Conservation (phyloP, 2,888 invertebrate genomes). For the Lasioglossum figueresi region DNA sequence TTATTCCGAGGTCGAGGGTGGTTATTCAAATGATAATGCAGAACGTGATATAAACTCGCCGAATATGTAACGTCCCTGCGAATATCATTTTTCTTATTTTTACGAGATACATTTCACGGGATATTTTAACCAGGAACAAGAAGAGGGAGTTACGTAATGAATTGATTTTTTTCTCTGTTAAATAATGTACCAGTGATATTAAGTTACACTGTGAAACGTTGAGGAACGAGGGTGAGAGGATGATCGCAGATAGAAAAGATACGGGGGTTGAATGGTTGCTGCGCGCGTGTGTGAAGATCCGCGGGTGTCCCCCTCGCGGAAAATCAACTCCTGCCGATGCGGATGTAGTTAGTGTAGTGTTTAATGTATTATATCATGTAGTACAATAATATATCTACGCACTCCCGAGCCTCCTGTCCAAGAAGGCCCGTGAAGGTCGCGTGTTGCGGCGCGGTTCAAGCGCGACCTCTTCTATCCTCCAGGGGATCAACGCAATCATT, state of each 20-base stretch:
- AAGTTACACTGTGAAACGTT: not conserved
- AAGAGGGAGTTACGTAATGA: not conserved
- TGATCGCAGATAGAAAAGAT: not conserved
- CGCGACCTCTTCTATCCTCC: not conserved
- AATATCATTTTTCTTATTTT: too few relatives aligned
- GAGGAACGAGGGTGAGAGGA: not conserved
- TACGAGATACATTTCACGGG: too few relatives aligned
- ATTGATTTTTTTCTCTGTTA: not conserved
- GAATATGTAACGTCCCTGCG: too few relatives aligned
- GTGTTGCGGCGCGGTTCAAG: not conserved
- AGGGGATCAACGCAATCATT: not conserved
- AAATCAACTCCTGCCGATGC: slow-evolving; percentile 49
- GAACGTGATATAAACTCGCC: too few relatives aligned
- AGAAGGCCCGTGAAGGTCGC: slow-evolving; percentile 24
- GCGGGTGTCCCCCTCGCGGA: slow-evolving; percentile 40
- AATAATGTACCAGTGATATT: too few relatives aligned
- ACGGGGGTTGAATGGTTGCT: not conserved
- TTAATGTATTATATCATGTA: slow-evolving; percentile 59
- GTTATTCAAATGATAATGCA: not conserved
- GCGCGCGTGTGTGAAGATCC: slow-evolving; percentile 36
- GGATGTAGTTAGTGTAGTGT: slow-evolving; percentile 59
- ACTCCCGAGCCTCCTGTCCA: slow-evolving; percentile 57
- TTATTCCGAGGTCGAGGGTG: not conserved
- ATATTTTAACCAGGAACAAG: too few relatives aligned
- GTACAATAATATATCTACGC: slow-evolving; percentile 67